These are phyloP conservation scores for Spatula versicolor DNA, from an alignment of 2,797 vertebrate genomes.

Conservation along the genomic window DNA sequence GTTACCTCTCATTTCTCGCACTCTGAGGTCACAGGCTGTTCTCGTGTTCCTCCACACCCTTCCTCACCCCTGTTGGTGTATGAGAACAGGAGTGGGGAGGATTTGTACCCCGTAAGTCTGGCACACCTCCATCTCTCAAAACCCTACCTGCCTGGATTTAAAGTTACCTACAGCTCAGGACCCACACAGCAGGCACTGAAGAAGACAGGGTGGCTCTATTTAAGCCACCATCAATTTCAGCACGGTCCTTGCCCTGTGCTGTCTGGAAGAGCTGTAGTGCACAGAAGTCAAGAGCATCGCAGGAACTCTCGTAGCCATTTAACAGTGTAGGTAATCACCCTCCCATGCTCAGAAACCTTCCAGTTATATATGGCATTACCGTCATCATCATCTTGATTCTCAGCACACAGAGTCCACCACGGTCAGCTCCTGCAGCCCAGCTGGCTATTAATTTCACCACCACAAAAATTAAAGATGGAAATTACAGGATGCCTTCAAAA, in stretches of 20 bases:
- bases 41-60: background rate
- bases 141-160: background rate
- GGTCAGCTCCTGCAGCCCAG: background rate
- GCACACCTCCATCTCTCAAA: background rate
- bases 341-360: background rate
- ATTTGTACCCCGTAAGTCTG: background rate
- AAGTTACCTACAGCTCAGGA: background rate
- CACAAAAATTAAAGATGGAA: background rate
- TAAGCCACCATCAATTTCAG: background rate
- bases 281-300: background rate
- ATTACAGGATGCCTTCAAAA: background rate
- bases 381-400: background rate
- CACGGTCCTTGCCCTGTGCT: background rate
- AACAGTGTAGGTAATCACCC: background rate
- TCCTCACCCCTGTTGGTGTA: background rate
- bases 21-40: background rate
- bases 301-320: background rate
- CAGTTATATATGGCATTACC: background rate
- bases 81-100: background rate
- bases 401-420: fast-evolving
- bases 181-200: background rate
- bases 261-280: background rate
- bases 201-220: background rate
- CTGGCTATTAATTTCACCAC: background rate
- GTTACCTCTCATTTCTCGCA: background rate